Base-by-base conservation (phyloP, 1,140 invertebrate species). In the Babylonia areolata region DNA sequence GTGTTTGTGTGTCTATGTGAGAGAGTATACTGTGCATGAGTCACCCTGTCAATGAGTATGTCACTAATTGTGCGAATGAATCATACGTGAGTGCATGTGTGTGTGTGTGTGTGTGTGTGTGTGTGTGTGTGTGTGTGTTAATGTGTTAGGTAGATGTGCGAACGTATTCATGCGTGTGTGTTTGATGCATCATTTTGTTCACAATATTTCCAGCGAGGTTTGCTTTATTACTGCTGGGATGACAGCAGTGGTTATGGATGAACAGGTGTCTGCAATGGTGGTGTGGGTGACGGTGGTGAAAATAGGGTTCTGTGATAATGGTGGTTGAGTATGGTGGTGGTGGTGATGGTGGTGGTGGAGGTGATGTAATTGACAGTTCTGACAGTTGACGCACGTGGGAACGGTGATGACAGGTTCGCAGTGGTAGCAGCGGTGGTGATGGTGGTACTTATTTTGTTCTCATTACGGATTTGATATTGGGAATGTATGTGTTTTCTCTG, bases 301-400 rank as follows among this genome's bases (percentile, higher is more conserved):
- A 81, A 54, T 81, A 85, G 75, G 37, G 33, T 81, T n/a, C 39
- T 81, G 42, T 35, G 64, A 78, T 81, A 81, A 78, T 81, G 11
- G 85, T 64, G n/a, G n/a, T n/a, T n/a, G n/a, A n/a, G n/a, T n/a
- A n/a, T n/a, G n/a, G n/a, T n/a, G n/a, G n/a, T n/a, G 5, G 51
- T 86, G 42, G 85, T 86, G 42, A 78, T 54, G 69, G 77, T 86
- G 37, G 77, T 58, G 39, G 37, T n/a, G n/a, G n/a, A n/a, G n/a
- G n/a, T n/a, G n/a, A n/a, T n/a, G n/a, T n/a, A n/a, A n/a, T n/a
- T n/a, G n/a, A n/a, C n/a, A n/a, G n/a, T n/a, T n/a, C n/a, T n/a
- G n/a, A n/a, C n/a, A n/a, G n/a, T n/a, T n/a, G n/a, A n/a, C n/a
- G n/a, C n/a, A n/a, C n/a, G n/a, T n/a, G n/a, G n/a, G n/a, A n/a